Conservation (phyloP, 2,888 invertebrate species). For the Polietes domitor region DNA sequence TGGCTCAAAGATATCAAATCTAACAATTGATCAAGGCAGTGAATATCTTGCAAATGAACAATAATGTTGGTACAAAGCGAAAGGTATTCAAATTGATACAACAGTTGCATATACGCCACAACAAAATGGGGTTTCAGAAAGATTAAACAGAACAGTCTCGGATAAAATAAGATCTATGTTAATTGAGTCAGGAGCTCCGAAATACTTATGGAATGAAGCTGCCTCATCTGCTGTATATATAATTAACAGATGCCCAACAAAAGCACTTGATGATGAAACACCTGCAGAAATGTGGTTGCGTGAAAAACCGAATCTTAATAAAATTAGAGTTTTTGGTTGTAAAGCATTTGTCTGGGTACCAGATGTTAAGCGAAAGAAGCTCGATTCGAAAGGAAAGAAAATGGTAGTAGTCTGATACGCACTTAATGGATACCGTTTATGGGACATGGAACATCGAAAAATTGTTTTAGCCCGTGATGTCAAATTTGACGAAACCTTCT, state of each 20-base stretch:
- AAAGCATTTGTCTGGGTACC: constrained; percentile 65
- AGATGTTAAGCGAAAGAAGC: constrained; percentile 64
- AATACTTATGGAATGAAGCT: constrained; percentile 52
- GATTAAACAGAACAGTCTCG: constrained; percentile 37
- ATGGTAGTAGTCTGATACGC: constrained; percentile 59
- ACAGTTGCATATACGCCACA: too few relatives aligned
- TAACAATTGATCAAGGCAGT: too few relatives aligned
- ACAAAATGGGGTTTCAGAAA: constrained; percentile 54
- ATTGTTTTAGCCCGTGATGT: constrained; percentile 17
- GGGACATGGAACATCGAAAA: constrained; percentile 28
- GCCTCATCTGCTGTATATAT: constrained; percentile 40
- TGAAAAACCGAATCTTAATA: constrained; percentile 51
- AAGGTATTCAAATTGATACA: too few relatives aligned
- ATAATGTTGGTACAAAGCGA: too few relatives aligned
- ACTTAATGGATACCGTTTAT: constrained; percentile 62
- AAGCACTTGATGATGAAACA: constrained; percentile 18
- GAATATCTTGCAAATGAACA: too few relatives aligned
- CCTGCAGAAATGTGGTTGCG: constrained; percentile 61
- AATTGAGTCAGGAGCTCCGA: constrained; percentile 45
- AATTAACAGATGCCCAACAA: constrained; percentile 47
- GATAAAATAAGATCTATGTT: constrained; percentile 56
- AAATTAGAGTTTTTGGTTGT: constrained; percentile 66
- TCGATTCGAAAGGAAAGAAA: too few relatives aligned
- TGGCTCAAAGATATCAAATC: constrained; percentile 47
- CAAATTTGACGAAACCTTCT: constrained; percentile 34